A percentile compares a stretch with the other conserved stretches of the same genome.
These are phyloP conservation scores for Podargus strigoides DNA, from an alignment of 2,797 vertebrate species.

Conservation along the genomic window DNA sequence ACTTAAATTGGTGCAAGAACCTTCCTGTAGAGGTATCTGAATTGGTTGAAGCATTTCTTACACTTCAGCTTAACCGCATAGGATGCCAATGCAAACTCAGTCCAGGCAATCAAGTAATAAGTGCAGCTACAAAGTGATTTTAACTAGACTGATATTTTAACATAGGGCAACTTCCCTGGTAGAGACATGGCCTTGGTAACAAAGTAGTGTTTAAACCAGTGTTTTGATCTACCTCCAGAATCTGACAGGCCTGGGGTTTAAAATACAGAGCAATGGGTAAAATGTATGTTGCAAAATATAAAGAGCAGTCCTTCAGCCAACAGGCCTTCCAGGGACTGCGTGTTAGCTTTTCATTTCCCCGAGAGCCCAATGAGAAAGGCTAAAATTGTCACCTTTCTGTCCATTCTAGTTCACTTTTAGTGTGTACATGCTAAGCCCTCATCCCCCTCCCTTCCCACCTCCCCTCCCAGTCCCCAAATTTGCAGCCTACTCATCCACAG, in stretches of 20 bases:
- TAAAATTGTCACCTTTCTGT: conserved; percentile 56
- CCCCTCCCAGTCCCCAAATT: background rate
- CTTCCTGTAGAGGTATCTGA: conserved; percentile 23
- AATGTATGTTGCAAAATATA: conserved; percentile 37
- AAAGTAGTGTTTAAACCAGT: conserved; percentile 51
- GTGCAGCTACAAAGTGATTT: background rate
- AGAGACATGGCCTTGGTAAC: conserved; percentile 55
- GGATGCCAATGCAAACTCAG: background rate
- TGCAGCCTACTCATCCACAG: conserved; percentile 38
- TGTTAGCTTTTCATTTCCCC: conserved; percentile 47
- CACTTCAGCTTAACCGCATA: background rate
- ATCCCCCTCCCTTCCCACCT: background rate
- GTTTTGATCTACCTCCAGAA: conserved; percentile 32
- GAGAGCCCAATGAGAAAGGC: conserved; percentile 52
- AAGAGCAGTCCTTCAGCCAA: conserved; percentile 63
- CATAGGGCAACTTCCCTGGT: conserved; percentile 32
- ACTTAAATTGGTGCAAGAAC: background rate
- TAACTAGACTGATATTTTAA: background rate
- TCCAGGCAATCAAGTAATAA: background rate
- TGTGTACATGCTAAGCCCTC: conserved; percentile 30
- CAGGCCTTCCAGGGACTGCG: conserved; percentile 56
- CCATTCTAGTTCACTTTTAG: conserved; percentile 23
- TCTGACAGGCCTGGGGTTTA: conserved; percentile 21
- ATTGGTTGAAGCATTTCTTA: background rate
- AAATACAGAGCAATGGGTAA: conserved; percentile 55